A percentile compares a stretch with the other conserved stretches of the same genome.
Conservation (phyloP, 2,888 invertebrate species). For the Scotopteryx bipunctaria region DNA sequence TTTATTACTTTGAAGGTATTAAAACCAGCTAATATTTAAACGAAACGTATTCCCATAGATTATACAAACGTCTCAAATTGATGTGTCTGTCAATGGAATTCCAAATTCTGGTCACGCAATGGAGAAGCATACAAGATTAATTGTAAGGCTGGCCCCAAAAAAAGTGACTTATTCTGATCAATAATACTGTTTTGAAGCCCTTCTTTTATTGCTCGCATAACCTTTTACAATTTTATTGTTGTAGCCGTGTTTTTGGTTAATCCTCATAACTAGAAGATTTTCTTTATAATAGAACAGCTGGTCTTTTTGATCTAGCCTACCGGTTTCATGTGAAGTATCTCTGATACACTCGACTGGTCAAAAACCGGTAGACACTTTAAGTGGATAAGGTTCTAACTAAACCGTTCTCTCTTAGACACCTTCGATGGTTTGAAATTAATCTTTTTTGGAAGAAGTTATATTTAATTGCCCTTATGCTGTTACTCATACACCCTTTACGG, state of each 20-base stretch:
- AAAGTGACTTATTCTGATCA: conserved; percentile 39
- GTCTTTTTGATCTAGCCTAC: conserved; percentile 58
- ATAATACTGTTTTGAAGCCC: conserved; percentile 27
- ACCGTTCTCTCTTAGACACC: no score
- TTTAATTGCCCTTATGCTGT: conserved; percentile 23
- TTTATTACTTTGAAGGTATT: no score
- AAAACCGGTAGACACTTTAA: conserved; percentile 1
- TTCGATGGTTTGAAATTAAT: no score
- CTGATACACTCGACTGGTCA: conserved; percentile 1
- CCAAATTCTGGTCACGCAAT: conserved; percentile 36
- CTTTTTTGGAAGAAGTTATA: not conserved
- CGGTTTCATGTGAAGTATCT: conserved; percentile 50
- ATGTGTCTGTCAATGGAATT: conserved; percentile 24
- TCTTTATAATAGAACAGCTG: conserved; percentile 62
- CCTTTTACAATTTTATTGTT: conserved; percentile 46
- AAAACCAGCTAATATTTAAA: conserved; percentile 6
- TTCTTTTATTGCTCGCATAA: conserved; percentile 38
- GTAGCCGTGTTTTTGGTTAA: conserved; percentile 48
- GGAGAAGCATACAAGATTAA: conserved; percentile 43
- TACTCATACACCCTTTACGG: conserved; percentile 47
- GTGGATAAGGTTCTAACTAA: no score
- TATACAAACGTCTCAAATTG: conserved; percentile 5
- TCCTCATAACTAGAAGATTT: conserved; percentile 52
- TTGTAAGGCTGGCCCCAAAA: conserved; percentile 38
- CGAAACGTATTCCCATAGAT: conserved; percentile 4